These are phyloP conservation scores for Pluvianellus socialis DNA, from an alignment of 2,113 vertebrate genomes.

Conservation along the genomic window DNA sequence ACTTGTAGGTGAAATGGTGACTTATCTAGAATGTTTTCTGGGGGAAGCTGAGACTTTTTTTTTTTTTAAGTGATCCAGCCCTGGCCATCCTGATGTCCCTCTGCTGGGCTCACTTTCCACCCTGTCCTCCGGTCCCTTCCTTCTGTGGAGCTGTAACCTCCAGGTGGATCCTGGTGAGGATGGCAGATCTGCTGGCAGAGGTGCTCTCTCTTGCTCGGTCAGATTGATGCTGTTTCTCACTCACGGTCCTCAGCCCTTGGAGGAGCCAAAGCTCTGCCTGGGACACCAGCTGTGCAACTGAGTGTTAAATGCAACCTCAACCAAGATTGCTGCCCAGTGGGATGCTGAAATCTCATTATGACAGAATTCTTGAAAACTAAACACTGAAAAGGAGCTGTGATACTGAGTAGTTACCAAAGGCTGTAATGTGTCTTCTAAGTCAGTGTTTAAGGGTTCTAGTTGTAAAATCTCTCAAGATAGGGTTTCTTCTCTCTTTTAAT, in stretches of 20 bases:
- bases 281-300: neutral
- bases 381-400: neutral
- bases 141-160: neutral
- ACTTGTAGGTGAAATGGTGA: conserved; percentile 33
- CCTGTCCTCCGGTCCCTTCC: neutral
- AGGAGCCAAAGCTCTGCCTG: neutral
- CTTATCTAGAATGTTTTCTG: conserved; percentile 18
- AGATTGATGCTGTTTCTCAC: neutral
- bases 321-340: neutral
- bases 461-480: neutral
- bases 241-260: neutral
- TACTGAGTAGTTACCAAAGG: neutral
- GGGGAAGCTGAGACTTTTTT: neutral
- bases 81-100: neutral
- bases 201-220: neutral
- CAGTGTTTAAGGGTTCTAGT: neutral
- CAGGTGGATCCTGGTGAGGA: neutral
- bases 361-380: neutral
- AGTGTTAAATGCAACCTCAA: neutral
- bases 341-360: neutral
- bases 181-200: neutral
- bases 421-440: neutral
- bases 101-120: accelerated
- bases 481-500: neutral
- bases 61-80: neutral